A percentile compares a stretch with the other conserved stretches of the same genome.
Conservation (phyloP, 2,888 invertebrate species). For the Yponomeuta evonymella region DNA sequence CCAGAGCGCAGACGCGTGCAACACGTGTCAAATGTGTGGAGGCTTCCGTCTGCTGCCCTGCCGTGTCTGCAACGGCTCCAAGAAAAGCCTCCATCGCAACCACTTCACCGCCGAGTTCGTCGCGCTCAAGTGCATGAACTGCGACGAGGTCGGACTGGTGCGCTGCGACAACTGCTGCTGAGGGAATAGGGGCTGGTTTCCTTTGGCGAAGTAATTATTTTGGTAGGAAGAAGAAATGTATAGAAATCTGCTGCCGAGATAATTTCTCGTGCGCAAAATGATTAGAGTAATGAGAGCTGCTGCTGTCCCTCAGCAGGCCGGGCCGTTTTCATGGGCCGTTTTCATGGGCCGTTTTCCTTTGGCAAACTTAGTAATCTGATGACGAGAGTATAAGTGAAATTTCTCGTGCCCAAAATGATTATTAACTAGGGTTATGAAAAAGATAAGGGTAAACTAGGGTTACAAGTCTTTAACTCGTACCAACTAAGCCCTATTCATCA, state of each 20-base stretch:
- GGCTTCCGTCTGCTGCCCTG: slow-evolving; percentile 95
- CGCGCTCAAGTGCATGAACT: slow-evolving; percentile 95
- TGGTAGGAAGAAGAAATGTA: not conserved
- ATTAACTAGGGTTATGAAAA: no score
- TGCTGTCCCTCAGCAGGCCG: no score
- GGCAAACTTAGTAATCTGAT: no score
- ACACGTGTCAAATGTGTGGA: slow-evolving; percentile 91
- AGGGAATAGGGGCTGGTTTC: slow-evolving; percentile 15
- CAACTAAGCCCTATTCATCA: no score
- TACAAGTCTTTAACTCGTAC: no score
- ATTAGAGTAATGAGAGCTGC: not conserved
- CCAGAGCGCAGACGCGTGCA: slow-evolving; percentile 87
- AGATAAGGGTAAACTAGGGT: no score
- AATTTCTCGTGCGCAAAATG: no score
- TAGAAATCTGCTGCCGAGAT: not conserved
- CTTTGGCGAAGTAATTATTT: not conserved
- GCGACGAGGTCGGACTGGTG: slow-evolving; percentile 95
- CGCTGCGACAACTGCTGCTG: slow-evolving; percentile 88
- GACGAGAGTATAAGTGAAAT: no score
- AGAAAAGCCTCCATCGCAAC: slow-evolving; percentile 95
- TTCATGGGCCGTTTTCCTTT: not conserved
- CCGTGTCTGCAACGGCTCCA: slow-evolving; percentile 94
- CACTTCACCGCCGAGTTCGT: slow-evolving; percentile 96
- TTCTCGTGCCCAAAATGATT: no score
- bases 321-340: not conserved